These are phyloP conservation scores for Telmatherina bonti DNA, from an alignment of 2,797 vertebrate genomes.

Conservation along the genomic window DNA sequence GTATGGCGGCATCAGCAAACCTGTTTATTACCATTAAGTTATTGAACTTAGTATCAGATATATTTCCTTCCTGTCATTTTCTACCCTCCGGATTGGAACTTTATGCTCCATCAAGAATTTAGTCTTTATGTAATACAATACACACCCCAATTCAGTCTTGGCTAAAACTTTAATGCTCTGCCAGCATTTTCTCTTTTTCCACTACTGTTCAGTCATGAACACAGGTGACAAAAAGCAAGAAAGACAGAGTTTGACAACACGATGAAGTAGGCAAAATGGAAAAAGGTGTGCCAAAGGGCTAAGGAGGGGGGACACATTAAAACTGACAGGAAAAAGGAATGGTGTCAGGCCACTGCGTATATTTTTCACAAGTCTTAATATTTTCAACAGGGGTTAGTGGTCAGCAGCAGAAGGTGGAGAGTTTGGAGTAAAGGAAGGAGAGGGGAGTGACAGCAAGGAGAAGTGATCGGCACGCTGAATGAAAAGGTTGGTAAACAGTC, in stretches of 20 bases:
- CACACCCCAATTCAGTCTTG: not conserved
- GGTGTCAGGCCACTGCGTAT: slow-evolving; percentile 33
- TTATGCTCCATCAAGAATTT: no score
- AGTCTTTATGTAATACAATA: no score
- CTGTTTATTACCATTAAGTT: not conserved
- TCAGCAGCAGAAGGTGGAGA: slow-evolving; percentile 59
- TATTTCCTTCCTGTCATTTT: no score
- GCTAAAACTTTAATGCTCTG: slow-evolving; percentile 22
- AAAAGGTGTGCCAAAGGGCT: slow-evolving; percentile 13
- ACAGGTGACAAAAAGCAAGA: slow-evolving; percentile 11
- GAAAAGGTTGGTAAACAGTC: slow-evolving; percentile 57
- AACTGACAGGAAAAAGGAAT: slow-evolving; percentile 52
- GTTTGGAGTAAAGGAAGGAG: slow-evolving; percentile 52
- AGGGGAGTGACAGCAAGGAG: slow-evolving; percentile 37
- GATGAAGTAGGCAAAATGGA: slow-evolving; percentile 38
- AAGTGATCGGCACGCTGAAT: slow-evolving; percentile 58
- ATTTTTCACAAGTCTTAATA: slow-evolving; percentile 61
- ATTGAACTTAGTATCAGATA: no score
- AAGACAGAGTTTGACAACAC: slow-evolving; percentile 35
- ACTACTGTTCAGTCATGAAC: slow-evolving; percentile 24
- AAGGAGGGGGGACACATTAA: slow-evolving; percentile 44
- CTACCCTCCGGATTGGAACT: no score
- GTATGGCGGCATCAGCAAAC: not conserved
- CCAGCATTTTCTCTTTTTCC: slow-evolving; percentile 15
- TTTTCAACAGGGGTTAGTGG: slow-evolving; percentile 60